Conservation (phyloP, 2,113 vertebrate species). For the Nettapus auritus region DNA sequence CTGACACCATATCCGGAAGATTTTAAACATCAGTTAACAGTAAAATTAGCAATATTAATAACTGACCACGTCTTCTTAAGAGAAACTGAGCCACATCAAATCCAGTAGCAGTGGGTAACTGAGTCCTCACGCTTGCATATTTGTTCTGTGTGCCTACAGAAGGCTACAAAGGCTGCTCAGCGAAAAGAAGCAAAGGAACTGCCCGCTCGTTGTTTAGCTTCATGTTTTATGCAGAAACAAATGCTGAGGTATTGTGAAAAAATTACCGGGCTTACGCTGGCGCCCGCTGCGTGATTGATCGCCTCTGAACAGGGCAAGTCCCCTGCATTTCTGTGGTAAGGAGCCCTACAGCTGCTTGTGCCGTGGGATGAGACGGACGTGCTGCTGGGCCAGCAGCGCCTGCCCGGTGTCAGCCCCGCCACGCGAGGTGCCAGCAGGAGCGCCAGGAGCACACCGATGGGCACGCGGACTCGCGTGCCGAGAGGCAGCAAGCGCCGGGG, state of each 20-base stretch:
- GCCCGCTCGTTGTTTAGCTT: background rate
- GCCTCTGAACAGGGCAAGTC: rapidly evolving
- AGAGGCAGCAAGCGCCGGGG: background rate
- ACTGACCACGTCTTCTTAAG: background rate
- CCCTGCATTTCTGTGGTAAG: background rate
- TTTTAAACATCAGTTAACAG: background rate
- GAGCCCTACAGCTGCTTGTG: rapidly evolving
- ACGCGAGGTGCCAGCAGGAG: background rate
- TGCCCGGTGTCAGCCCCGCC: too few species aligned
- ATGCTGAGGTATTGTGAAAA: background rate
- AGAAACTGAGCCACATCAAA: background rate
- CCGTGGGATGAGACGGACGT: rapidly evolving
- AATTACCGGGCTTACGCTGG: background rate
- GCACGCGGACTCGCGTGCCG: background rate
- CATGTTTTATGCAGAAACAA: background rate
- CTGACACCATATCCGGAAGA: background rate
- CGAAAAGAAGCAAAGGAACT: background rate
- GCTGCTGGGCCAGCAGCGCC: background rate
- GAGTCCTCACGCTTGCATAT: background rate
- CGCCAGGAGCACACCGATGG: background rate
- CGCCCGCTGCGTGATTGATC: rapidly evolving
- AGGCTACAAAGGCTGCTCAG: background rate
- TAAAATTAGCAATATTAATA: background rate
- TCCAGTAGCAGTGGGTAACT: background rate
- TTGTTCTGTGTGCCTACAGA: background rate